These are phyloP conservation scores for Coleophora flavipennella DNA, from an alignment of 2,888 invertebrate species.

Conservation along the genomic window DNA sequence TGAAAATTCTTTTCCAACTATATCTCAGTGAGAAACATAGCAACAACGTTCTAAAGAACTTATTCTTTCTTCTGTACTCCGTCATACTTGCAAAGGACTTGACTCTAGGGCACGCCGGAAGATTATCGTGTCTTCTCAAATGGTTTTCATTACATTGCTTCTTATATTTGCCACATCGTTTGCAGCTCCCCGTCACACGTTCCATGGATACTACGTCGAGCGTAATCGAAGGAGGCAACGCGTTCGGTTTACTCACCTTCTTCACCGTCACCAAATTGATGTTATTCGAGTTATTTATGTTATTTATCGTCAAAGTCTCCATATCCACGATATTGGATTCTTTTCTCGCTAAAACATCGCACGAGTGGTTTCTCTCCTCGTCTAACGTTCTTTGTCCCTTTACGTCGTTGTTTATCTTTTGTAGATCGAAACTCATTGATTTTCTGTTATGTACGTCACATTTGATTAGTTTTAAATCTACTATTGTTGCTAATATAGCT, in stretches of 20 bases:
- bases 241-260: constrained; percentile 29
- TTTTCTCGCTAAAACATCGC: constrained; percentile 14
- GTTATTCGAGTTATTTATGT: constrained; percentile 31
- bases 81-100: constrained; percentile 45
- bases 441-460: constrained; percentile 32
- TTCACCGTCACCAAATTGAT: constrained; percentile 41
- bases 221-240: constrained; percentile 47
- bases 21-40: constrained; percentile 56
- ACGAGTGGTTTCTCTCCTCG: constrained; percentile 24
- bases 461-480: constrained; percentile 51
- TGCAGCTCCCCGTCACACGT: constrained; percentile 41
- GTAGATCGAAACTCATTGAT: constrained; percentile 49
- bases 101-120: constrained; percentile 39
- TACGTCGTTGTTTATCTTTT: constrained; percentile 34
- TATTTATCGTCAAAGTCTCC: constrained; percentile 25
- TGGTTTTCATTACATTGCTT: constrained; percentile 39
- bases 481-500: constrained; percentile 49
- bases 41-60: constrained; percentile 37
- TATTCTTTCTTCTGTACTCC: constrained; percentile 31
- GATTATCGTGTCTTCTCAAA: constrained; percentile 25
- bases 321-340: constrained; percentile 19
- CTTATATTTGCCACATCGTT: constrained; percentile 55
- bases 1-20: constrained; percentile 54
- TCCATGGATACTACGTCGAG: constrained; percentile 52
- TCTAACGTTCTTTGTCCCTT: constrained; percentile 12